These are phyloP conservation scores for Heliocidaris tuberculata DNA, from an alignment of 35 echinoderm and acorn worm species.

Conservation along the genomic window DNA sequence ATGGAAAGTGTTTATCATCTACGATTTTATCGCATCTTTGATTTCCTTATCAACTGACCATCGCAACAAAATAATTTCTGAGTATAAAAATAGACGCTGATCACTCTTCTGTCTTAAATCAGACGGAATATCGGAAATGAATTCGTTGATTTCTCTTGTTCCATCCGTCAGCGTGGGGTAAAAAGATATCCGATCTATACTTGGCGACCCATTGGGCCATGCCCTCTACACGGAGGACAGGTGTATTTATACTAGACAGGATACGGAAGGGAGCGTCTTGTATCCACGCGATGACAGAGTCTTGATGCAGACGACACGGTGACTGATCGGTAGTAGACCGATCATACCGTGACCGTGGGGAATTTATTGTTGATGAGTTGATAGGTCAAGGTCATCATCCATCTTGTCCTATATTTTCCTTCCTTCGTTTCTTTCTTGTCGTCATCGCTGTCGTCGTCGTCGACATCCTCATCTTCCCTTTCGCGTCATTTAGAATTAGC, in stretches of 20 bases:
- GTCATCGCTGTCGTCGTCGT: not conserved
- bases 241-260: constrained; percentile 29
- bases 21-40: not conserved
- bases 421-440: not conserved
- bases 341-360: not conserved
- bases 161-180: not conserved
- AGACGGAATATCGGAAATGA: not conserved
- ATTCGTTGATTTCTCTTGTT: not conserved
- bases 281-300: constrained; percentile 11
- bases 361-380: not conserved
- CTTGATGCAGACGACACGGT: not conserved
- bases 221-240: not conserved
- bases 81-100: not conserved
- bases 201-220: not conserved
- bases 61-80: not conserved
- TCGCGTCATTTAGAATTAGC: not conserved
- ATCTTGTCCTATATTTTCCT: not conserved
- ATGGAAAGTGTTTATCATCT: no score
- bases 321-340: not conserved
- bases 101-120: not conserved
- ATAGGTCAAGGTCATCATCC: not conserved
- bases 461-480: not conserved
- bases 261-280: constrained; percentile 15
- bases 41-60: not conserved
- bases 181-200: not conserved